These are phyloP conservation scores for Columba guinea DNA, from an alignment of 2,797 vertebrate genomes.

Conservation along the genomic window DNA sequence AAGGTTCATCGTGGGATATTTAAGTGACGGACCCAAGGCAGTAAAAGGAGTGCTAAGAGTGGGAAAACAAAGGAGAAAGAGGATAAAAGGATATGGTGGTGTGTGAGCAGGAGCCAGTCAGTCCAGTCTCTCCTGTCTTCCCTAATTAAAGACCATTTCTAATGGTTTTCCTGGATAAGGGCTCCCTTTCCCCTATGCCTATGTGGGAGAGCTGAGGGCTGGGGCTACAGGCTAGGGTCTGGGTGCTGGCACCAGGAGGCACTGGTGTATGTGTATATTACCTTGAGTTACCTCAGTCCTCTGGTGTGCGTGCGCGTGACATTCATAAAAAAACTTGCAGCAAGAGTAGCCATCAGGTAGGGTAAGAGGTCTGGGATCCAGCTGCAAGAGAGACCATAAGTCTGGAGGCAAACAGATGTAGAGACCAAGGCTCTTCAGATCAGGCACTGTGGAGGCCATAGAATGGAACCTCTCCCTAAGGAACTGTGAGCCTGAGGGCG, in stretches of 20 bases:
- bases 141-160: background rate
- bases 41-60: background rate
- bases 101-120: background rate
- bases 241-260: background rate
- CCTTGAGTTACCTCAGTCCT: background rate
- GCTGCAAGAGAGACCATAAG: background rate
- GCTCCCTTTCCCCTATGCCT: rapidly evolving
- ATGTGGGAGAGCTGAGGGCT: background rate
- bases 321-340: background rate
- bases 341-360: background rate
- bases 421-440: background rate
- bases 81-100: background rate
- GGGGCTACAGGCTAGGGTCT: background rate
- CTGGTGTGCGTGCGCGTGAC: too few species aligned
- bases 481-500: rapidly evolving
- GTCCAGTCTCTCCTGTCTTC: background rate
- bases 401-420: background rate
- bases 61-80: background rate
- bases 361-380: background rate
- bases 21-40: background rate
- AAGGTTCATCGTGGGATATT: background rate
- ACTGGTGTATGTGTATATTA: background rate
- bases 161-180: background rate
- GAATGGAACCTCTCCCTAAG: background rate
- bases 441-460: background rate